Conservation (phyloP, 2,888 invertebrate genomes). For the Agonopterix arenella region DNA sequence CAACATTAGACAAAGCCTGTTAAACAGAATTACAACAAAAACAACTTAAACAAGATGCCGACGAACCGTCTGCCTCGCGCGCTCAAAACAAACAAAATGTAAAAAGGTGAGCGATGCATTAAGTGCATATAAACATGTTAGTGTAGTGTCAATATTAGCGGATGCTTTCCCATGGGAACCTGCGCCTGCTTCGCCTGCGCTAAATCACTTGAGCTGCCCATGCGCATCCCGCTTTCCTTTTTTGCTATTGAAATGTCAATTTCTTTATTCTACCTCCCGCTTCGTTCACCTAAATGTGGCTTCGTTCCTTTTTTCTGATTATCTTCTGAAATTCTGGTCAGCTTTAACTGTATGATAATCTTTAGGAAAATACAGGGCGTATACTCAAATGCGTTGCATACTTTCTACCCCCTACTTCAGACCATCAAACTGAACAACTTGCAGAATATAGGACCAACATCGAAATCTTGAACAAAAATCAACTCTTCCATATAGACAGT, state of each 20-base stretch:
- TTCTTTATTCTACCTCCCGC: constrained; percentile 26
- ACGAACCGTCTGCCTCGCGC: constrained; percentile 66
- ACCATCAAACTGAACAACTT: too few species aligned
- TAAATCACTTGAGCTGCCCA: constrained; percentile 57
- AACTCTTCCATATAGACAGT: too few species aligned
- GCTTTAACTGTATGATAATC: too few species aligned
- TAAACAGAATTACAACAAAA: constrained; percentile 67
- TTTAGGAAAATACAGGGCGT: too few species aligned
- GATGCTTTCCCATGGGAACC: constrained; percentile 73
- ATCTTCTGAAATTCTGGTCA: too few species aligned
- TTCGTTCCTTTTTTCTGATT: too few species aligned
- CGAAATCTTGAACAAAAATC: too few species aligned
- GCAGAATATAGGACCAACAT: too few species aligned
- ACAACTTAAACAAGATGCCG: constrained; percentile 60
- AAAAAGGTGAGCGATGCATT: constrained; percentile 74
- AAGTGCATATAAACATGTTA: constrained; percentile 76
- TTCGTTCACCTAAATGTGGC: too few species aligned
- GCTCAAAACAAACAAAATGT: constrained; percentile 68
- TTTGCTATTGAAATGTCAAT: constrained; percentile 71
- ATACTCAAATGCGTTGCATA: too few species aligned
- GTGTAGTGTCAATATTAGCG: constrained; percentile 74
- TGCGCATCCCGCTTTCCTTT: constrained; percentile 42
- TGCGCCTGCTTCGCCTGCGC: constrained; percentile 37
- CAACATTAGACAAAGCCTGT: constrained; percentile 60
- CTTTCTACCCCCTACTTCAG: too few species aligned